Base-by-base conservation (phyloP, 2,888 invertebrate species). In the Acleris emargana region DNA sequence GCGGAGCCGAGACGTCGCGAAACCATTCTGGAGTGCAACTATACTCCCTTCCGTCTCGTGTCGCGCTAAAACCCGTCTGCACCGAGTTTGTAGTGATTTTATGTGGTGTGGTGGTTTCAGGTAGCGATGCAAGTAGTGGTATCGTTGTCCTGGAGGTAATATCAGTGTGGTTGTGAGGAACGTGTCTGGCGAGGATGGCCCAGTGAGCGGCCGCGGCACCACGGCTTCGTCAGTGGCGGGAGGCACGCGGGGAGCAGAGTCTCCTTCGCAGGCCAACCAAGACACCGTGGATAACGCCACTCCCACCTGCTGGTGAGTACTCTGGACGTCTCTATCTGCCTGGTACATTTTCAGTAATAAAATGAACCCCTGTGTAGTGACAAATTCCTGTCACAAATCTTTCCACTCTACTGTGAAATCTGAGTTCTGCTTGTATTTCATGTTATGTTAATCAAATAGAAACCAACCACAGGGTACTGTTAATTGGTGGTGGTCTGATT, bases 151-250 rank as follows among this genome's bases (percentile, higher is more conserved):
- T 81, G 83, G 80, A 88, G 88, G 83, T 90, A 89, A 88, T 93
- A 93, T 89, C 81, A 91, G 94, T 93, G 93, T 90, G 90, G 88
- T 89, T 92, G 93, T 75, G 75, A 72, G 88, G 88, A 84, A 87
- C 85, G 93, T 86, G 77, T 88, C 93, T 13, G 93, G 88, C 89
- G 93, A 94, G 94, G 94, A 93, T 91, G 93, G 93, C 83, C 88
- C 94, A 91, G 93, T 94, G 93, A 90, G 84, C 75, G 79, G 77
- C 79, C 79, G 82, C 82, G 83, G 83, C 92, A 92, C 86, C 90
- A 92, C 92, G 91, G 91, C 92, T 86, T 91, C 91, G 78, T 91
- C 92, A 80, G 91, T 87, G 89, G 87, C 90, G 82, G 88, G 89
- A 72, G 91, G 88, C 88, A 88, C 90, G 92, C 91, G 92, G 89